These are phyloP conservation scores for Dorcus hopei DNA, from an alignment of 2,888 invertebrate genomes.

Conservation along the genomic window DNA sequence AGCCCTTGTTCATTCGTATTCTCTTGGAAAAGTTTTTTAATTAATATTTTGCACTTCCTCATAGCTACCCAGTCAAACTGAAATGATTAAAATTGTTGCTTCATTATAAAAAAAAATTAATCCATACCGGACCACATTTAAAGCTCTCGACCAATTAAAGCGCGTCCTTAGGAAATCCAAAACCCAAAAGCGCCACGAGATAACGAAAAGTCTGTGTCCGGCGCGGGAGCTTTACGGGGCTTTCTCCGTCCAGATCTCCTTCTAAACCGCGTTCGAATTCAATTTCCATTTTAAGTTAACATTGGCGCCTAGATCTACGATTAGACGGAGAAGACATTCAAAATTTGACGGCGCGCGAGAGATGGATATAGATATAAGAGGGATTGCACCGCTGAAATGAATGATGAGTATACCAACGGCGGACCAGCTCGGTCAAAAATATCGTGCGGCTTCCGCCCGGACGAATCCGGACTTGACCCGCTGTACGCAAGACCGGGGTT, in stretches of 20 bases:
- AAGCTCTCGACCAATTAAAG: too few relatives aligned
- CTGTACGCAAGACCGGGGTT: slow-evolving; percentile 30
- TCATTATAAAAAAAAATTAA: too few relatives aligned
- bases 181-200: not conserved
- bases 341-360: slow-evolving; percentile 17
- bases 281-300: slow-evolving; percentile 46
- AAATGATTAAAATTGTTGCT: too few relatives aligned
- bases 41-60: too few relatives aligned
- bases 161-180: not conserved
- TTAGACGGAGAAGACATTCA: slow-evolving; percentile 17
- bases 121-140: too few relatives aligned
- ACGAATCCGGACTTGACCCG: slow-evolving; percentile 17
- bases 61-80: too few relatives aligned
- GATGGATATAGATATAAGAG: slow-evolving; percentile 35
- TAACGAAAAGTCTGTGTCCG: slow-evolving; percentile 3
- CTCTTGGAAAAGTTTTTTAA: too few relatives aligned
- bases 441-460: not conserved
- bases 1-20: too few relatives aligned
- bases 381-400: slow-evolving; percentile 40
- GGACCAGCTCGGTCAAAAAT: slow-evolving; percentile 13
- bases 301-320: slow-evolving; percentile 30
- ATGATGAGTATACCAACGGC: slow-evolving; percentile 39
- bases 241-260: slow-evolving; percentile 22
- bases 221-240: slow-evolving; percentile 16
- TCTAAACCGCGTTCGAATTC: slow-evolving; percentile 35